These are phyloP conservation scores for Lepidochrysops patricia DNA, from an alignment of 2,888 invertebrate species.

Conservation along the genomic window DNA sequence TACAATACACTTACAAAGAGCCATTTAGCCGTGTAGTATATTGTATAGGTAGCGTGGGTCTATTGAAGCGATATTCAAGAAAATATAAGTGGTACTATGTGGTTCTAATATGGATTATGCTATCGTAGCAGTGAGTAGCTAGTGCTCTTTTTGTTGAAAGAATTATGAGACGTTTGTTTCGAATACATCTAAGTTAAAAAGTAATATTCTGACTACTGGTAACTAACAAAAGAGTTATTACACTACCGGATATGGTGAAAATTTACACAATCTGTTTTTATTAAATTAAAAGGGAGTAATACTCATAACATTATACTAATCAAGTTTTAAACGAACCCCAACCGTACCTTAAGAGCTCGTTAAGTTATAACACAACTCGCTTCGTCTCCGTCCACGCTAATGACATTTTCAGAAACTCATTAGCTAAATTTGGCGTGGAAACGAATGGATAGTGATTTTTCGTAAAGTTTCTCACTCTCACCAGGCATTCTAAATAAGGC, in stretches of 20 bases:
- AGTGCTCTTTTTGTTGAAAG: no score
- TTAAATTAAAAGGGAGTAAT: no score
- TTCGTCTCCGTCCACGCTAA: neutral
- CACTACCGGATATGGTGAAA: no score
- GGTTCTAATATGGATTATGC: no score
- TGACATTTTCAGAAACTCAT: conserved; percentile 3
- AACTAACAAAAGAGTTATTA: no score
- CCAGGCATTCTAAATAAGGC: neutral
- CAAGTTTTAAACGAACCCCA: neutral
- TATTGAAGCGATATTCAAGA: neutral
- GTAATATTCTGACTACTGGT: no score
- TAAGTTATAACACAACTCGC: neutral
- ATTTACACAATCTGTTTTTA: no score
- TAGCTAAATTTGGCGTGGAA: neutral
- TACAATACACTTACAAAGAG: neutral
- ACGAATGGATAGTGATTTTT: neutral
- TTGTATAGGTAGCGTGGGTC: neutral
- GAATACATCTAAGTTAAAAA: no score
- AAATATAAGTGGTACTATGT: neutral
- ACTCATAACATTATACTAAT: no score
- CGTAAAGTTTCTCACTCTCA: neutral
- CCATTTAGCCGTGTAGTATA: neutral
- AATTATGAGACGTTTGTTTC: no score
- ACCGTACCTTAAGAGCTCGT: neutral
- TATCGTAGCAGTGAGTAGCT: no score